These are phyloP conservation scores for Tineola bisselliella DNA, from an alignment of 2,888 invertebrate species.

Conservation along the genomic window DNA sequence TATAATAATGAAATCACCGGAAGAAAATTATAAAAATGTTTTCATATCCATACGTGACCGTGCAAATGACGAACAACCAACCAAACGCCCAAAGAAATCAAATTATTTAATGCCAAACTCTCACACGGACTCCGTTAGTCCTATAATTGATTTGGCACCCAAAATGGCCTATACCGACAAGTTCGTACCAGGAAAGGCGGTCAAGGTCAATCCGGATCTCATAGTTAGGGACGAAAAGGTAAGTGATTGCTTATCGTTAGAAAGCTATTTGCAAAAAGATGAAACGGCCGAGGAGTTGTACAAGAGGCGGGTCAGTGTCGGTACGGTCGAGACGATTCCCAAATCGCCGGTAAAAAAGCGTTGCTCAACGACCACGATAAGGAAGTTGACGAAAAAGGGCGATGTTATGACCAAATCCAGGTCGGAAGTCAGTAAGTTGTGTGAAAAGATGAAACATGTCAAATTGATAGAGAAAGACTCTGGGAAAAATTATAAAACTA, in stretches of 20 bases:
- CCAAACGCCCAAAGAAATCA: conserved; percentile 42
- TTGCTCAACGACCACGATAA: conserved; percentile 45
- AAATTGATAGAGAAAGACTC: conserved; percentile 43
- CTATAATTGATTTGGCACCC: conserved; percentile 38
- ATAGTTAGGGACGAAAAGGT: conserved; percentile 46
- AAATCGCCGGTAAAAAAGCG: conserved; percentile 35
- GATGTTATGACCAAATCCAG: conserved; percentile 51
- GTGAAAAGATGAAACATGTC: conserved; percentile 55
- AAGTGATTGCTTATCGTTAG: conserved; percentile 55
- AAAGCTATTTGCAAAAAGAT: conserved; percentile 66
- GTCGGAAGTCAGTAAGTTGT: conserved; percentile 62
- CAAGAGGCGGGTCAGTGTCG: conserved; percentile 47
- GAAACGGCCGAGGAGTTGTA: conserved; percentile 40
- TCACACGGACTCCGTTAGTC: conserved; percentile 45
- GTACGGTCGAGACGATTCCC: conserved; percentile 34
- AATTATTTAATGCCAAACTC: conserved; percentile 44
- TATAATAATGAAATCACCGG: conserved; percentile 57
- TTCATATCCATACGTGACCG: conserved; percentile 51
- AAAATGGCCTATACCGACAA: conserved; percentile 49
- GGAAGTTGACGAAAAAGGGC: conserved; percentile 34
- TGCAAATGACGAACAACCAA: conserved; percentile 46
- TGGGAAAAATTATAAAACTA: conserved; percentile 45
- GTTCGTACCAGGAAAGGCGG: conserved; percentile 76
- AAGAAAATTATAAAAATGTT: conserved; percentile 55
- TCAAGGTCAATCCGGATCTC: conserved; percentile 74